Percentiles rank a stretch among this genome's conserved stretches.
Conservation (phyloP, 2,888 invertebrate species). For the Ptilodon capucinus region DNA sequence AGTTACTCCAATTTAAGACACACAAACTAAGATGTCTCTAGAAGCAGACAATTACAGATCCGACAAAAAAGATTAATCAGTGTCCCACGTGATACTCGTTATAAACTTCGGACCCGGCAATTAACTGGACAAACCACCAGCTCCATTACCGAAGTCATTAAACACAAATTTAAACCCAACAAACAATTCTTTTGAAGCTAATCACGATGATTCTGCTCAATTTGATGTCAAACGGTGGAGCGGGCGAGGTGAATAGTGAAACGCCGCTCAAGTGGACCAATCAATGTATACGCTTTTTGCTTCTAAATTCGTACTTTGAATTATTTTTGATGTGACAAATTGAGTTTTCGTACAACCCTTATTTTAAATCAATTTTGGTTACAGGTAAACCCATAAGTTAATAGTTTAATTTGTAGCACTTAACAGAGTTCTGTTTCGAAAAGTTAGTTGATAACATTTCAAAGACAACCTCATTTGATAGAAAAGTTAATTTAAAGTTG, state of each 20-base stretch:
- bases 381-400: too few species aligned
- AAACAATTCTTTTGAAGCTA: conserved; percentile 1
- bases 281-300: too few species aligned
- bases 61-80: not conserved
- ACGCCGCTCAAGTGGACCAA: not conserved
- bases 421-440: too few species aligned
- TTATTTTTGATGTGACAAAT: too few species aligned
- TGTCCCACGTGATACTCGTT: not conserved
- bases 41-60: not conserved
- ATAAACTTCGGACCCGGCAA: not conserved
- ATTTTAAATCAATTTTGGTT: too few species aligned
- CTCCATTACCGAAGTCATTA: not conserved
- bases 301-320: too few species aligned
- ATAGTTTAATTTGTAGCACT: too few species aligned
- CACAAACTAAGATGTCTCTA: not conserved
- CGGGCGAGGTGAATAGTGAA: not conserved
- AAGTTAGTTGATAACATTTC: not conserved
- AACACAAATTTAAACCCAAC: not conserved
- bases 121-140: not conserved
- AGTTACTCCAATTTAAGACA: not conserved
- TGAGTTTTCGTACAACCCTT: too few species aligned
- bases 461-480: not conserved
- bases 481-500: not conserved
- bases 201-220: not conserved
- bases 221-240: not conserved